Conservation (phyloP, 1,140 invertebrate genomes). For the Ptiloglossa arizonensis region DNA sequence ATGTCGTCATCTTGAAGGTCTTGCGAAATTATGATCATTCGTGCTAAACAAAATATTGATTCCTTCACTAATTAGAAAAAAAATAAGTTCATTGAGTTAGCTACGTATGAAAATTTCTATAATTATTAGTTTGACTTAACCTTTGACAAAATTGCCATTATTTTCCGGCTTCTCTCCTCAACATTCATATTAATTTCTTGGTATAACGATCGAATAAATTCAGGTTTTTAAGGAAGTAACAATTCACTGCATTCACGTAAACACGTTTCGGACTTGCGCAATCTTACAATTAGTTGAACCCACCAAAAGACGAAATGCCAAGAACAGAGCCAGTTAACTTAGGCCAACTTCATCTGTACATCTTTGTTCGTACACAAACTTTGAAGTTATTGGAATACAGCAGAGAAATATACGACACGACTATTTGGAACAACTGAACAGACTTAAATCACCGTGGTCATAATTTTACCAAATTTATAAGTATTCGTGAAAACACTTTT, state of each 20-base stretch:
- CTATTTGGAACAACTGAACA: too few species aligned
- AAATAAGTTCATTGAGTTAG: too few species aligned
- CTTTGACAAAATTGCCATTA: neutral
- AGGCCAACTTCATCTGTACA: constrained; percentile 42
- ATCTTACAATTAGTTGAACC: neutral
- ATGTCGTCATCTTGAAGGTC: too few species aligned
- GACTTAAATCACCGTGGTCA: too few species aligned
- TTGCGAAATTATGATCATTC: too few species aligned
- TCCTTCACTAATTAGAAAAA: too few species aligned
- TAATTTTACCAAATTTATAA: too few species aligned
- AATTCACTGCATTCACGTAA: constrained; percentile 35
- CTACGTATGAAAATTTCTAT: too few species aligned
- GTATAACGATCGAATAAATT: constrained; percentile 1
- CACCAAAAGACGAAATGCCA: constrained; percentile 13
- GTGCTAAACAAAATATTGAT: too few species aligned
- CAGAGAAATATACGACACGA: constrained; percentile 20
- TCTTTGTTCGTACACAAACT: constrained; percentile 27
- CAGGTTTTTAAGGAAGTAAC: neutral
- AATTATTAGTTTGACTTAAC: neutral
- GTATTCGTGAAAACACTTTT: too few species aligned
- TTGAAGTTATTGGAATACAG: constrained; percentile 15
- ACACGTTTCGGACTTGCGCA: neutral
- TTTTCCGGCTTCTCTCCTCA: neutral
- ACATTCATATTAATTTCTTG: neutral
- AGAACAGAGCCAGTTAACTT: constrained; percentile 40